Conservation (phyloP, 2,888 invertebrate genomes). For the Leucozona laternaria region DNA sequence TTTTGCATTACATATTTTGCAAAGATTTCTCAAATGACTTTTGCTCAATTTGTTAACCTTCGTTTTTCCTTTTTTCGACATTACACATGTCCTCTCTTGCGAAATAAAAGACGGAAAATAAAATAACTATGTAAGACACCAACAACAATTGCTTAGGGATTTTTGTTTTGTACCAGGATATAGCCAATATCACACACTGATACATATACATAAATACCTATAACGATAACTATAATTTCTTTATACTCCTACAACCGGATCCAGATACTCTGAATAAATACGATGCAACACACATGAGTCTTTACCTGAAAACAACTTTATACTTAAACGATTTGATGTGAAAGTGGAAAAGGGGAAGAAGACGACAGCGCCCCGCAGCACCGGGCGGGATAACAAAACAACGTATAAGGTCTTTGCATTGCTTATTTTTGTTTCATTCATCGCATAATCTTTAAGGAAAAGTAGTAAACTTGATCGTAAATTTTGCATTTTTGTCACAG, state of each 20-base stretch:
- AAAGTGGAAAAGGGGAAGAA: neutral
- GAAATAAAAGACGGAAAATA: slow-evolving; percentile 3
- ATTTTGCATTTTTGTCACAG: slow-evolving; percentile 69
- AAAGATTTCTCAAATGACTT: slow-evolving; percentile 60
- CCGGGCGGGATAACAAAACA: neutral
- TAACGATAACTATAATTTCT: neutral
- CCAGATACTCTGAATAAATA: neutral
- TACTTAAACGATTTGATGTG: slow-evolving; percentile 58
- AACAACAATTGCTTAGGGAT: slow-evolving; percentile 34
- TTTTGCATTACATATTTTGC: slow-evolving; percentile 2
- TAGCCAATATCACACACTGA: slow-evolving; percentile 31
- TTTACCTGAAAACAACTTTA: slow-evolving; percentile 65
- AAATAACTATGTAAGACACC: neutral
- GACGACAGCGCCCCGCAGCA: neutral
- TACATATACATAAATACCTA: neutral
- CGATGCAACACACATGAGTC: slow-evolving; percentile 33
- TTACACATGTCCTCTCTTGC: neutral
- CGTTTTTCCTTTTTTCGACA: slow-evolving; percentile 1
- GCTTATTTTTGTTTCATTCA: slow-evolving; percentile 41
- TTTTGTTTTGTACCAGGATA: slow-evolving; percentile 48
- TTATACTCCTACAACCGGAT: neutral
- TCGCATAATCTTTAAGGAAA: slow-evolving; percentile 56
- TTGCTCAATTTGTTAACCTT: slow-evolving; percentile 67
- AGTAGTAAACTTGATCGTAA: slow-evolving; percentile 69
- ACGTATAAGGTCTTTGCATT: neutral